Evolutionary conservation across 2,888 invertebrate species (phyloP).

Genomic region (Andrena praecox): DNA sequence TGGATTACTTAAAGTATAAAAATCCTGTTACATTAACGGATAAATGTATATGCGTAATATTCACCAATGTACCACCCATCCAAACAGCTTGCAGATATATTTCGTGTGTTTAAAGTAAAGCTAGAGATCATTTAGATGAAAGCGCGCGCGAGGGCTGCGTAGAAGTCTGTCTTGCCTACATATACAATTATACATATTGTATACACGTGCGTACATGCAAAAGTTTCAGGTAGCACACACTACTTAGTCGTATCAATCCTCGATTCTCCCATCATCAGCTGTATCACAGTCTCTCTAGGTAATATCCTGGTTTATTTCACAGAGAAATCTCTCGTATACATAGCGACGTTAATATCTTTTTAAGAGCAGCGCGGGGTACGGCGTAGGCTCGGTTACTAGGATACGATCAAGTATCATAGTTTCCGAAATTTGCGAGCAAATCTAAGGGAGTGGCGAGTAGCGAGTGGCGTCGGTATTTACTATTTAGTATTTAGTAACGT

Average conservation of each 20-base stretch:
- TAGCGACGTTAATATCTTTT: conserved; percentile 4
- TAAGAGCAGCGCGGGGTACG: background rate
- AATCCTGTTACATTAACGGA: conserved; percentile 48
- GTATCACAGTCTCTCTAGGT: conserved; percentile 24
- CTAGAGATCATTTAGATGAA: conserved; percentile 48
- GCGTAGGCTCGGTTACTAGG: background rate
- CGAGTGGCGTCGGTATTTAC: too few relatives aligned
- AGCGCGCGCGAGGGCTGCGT: conserved; percentile 26
- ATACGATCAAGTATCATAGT: conserved; percentile 8
- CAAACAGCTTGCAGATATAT: conserved; percentile 57
- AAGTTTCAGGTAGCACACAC: background rate
- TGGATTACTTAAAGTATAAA: conserved; percentile 46
- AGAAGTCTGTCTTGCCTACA: conserved; percentile 16
- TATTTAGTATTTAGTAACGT: conserved; percentile 5
- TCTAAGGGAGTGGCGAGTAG: background rate
- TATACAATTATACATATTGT: background rate
- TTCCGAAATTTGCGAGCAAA: conserved; percentile 1
- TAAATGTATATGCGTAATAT: conserved; percentile 62
- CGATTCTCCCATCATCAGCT: conserved; percentile 25
- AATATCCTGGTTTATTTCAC: conserved; percentile 31
- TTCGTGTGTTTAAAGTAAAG: conserved; percentile 45
- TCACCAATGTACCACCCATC: conserved; percentile 53
- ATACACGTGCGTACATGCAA: background rate
- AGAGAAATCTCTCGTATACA: conserved; percentile 4
- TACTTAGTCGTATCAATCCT: conserved; percentile 38